Base-by-base conservation (phyloP, 2,113 vertebrate species). In the Pseudorhombus dupliciocellatus region DNA sequence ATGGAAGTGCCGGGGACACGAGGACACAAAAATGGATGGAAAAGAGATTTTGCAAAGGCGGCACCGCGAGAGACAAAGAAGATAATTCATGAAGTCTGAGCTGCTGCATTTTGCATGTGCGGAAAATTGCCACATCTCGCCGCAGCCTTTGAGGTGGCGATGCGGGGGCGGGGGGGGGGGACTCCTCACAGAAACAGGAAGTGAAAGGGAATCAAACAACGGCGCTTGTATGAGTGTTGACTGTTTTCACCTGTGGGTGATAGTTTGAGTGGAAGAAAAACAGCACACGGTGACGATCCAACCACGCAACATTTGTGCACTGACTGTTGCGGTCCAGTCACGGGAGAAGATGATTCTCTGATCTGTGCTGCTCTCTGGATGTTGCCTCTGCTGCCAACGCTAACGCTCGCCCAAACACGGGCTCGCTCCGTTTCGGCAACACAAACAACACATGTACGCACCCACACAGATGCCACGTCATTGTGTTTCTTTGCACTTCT, bases 51-150 rank as follows among this genome's bases (percentile, higher is more conserved):
- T 4, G 16, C 70, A 73, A 74, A 78, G 37, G 66, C 34, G 75
- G 70, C 54, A 76, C 1, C 11, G 50, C 69, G 26, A 53, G 34
- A 59, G 67, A 34, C 51, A 67, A 57, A 65, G 56, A 79, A 28
- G 78, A 77, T 66, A 24, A 83, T 81, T 70, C 70, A 64, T 64
- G 22, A 59, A 66, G 76, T 34, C 52, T 85, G 74, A 86, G 85
- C 75, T 75, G 65, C 70, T 58, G 52, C 56, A 77, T 75, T 84
- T 61, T 58, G 21, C 70, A 72, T 79, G 54, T 25, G 37, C 51
- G 8, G 22, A 57, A 25, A 73, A 48, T 58, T 57, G 48, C 28
- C 34, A 54, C 30, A 64, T 73, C 53, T 55, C 40, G 66, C 22
- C 53, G 30, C 50, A 37, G 44, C 22, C 25, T 70, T 62, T 44